Conservation (phyloP, 2,888 invertebrate species). For the Shargacucullia verbasci region DNA sequence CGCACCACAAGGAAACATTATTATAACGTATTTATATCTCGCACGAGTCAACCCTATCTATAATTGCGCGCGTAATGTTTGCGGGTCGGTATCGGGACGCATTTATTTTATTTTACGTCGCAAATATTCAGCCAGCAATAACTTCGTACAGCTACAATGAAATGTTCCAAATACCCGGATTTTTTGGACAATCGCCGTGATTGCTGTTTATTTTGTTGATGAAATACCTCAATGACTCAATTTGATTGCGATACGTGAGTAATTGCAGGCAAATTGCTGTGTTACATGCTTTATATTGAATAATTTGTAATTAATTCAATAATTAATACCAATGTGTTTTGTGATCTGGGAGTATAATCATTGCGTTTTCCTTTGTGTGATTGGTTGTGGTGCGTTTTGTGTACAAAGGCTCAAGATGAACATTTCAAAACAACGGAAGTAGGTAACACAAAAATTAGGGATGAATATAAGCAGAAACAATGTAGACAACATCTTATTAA, state of each 20-base stretch:
- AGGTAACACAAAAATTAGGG: too few species aligned
- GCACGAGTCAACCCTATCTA: constrained; percentile 47
- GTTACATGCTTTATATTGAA: constrained; percentile 2
- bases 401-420: neutral
- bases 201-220: constrained; percentile 40
- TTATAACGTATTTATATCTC: constrained; percentile 21
- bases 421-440: neutral
- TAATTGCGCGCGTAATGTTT: constrained; percentile 56
- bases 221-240: constrained; percentile 28
- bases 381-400: neutral
- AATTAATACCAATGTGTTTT: neutral
- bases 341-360: constrained; percentile 1
- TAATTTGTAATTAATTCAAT: constrained; percentile 11
- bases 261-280: constrained; percentile 13
- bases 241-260: constrained; percentile 32
- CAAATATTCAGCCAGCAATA: constrained; percentile 47
- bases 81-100: constrained; percentile 46
- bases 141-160: constrained; percentile 33
- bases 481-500: too few species aligned
- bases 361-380: neutral
- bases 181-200: constrained; percentile 33
- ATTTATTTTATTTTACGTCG: constrained; percentile 58
- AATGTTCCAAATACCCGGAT: constrained; percentile 30
- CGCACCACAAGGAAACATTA: constrained; percentile 1
- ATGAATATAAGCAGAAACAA: too few species aligned